Percentiles rank a stretch among this genome's conserved stretches.
Conservation (phyloP, 2,888 invertebrate genomes). For the Apodemia duryi region DNA sequence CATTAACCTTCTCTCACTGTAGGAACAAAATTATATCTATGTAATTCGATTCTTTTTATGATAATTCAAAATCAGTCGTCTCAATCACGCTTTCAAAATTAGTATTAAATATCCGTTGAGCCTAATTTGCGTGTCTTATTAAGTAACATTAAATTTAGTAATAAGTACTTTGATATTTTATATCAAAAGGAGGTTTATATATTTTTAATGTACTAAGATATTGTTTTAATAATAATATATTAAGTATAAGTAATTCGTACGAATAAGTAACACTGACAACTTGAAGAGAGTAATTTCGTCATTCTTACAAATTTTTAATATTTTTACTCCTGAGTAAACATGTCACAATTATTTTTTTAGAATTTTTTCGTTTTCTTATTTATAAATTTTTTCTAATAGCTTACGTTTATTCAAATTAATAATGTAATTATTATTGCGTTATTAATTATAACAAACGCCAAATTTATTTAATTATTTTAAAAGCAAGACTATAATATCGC, state of each 20-base stretch:
- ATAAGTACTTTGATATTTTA: slow-evolving; percentile 5
- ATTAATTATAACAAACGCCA: no score
- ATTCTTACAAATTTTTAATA: neutral
- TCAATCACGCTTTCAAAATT: neutral
- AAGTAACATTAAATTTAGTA: slow-evolving; percentile 7
- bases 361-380: neutral
- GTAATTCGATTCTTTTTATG: slow-evolving; percentile 8
- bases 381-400: neutral
- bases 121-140: slow-evolving; percentile 3
- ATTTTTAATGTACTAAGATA: slow-evolving; percentile 2
- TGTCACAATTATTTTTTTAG: neutral
- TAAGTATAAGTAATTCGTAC: slow-evolving; percentile 6
- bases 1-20: slow-evolving; percentile 5
- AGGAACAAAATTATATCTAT: slow-evolving; percentile 7
- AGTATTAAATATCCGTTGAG: neutral
- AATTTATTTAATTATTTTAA: no score
- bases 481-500: no score
- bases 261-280: neutral
- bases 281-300: neutral
- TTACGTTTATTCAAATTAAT: no score
- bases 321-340: neutral
- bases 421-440: no score
- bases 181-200: slow-evolving; percentile 4
- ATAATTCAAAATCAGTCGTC: slow-evolving; percentile 2
- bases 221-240: slow-evolving; percentile 5